These are phyloP conservation scores for Phoeniculus purpureus DNA, from an alignment of 2,797 vertebrate species.

Conservation along the genomic window DNA sequence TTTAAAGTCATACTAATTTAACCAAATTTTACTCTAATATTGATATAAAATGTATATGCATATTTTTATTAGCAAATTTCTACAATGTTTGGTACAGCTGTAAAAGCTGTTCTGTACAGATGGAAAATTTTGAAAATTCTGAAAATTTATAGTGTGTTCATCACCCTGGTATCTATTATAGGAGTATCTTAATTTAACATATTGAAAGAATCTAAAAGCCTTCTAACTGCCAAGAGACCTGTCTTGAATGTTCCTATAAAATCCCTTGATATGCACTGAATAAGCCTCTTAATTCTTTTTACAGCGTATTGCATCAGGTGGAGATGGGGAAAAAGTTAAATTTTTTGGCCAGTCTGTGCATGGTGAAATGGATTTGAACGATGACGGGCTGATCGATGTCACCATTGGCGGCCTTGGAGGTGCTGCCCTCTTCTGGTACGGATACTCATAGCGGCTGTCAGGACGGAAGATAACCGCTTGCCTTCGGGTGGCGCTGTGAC, in stretches of 20 bases:
- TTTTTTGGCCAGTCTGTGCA: slow-evolving; percentile 98
- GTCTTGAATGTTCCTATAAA: neutral
- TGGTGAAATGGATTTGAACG: slow-evolving; percentile 94
- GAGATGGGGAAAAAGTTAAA: slow-evolving; percentile 90
- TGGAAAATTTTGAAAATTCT: neutral
- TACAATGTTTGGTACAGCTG: neutral
- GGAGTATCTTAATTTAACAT: neutral
- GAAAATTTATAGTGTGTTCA: neutral
- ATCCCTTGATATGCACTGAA: neutral
- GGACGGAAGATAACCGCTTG: neutral
- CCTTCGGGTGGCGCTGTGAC: neutral
- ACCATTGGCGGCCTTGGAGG: slow-evolving; percentile 96
- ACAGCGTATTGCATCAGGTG: slow-evolving; percentile 92
- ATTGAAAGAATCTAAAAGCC: neutral
- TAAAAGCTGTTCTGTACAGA: neutral
- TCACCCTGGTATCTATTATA: neutral
- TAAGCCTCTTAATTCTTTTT: slow-evolving; percentile 24
- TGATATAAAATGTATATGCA: neutral
- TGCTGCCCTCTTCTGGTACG: slow-evolving; percentile 94
- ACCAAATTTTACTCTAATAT: neutral
- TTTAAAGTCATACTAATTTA: neutral
- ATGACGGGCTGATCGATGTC: slow-evolving; percentile 92
- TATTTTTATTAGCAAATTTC: neutral
- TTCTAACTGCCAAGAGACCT: neutral
- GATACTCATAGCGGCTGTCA: neutral